Base-by-base conservation (phyloP, 2,113 vertebrate species). In the Psettodes erumei region DNA sequence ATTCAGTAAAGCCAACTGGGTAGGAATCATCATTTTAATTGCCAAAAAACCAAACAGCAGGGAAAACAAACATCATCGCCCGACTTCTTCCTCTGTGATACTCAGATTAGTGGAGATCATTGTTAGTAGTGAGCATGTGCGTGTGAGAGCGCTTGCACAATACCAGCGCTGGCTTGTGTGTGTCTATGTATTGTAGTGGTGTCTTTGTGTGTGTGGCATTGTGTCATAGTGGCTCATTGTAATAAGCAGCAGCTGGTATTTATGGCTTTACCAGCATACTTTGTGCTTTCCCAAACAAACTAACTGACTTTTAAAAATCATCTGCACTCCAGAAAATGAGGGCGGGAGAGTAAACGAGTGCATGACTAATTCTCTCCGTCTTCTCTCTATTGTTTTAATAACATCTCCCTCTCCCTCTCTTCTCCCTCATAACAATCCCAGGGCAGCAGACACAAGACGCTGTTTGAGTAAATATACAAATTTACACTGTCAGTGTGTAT, bases 211-310 rank as follows among this genome's bases (percentile, higher is more conserved):
- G 62, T 67, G 78, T 75, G 70, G 61, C 32, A 56, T 51, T 58
- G 40, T 80, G 71, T 58, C 72, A 78, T 71, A 82, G 83, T 68
- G 83, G 68, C 60, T 77, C 51, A 69, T 50, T 75, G 70, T 90
- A 90, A 91, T 89, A 88, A 72, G 61, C 67, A 85, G 72, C 90
- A 90, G 79, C 87, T 89, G 90, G 56, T 63, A 80, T 85, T 82
- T 75, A 68, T 69, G 81, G 81, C 67, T 55, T 76, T 69, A 75
- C 70, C 48, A 67, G 73, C 76, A 77, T 45, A 67, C 69, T 73
- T 54, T 85, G 87, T 87, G 75, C 79, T 77, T 81, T 77, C 77
- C 76, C 81, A 83, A 86, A 90, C 75, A 82, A 76, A 82, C 74
- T 76, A 65, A 89, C 67, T 71, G 82, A 85, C 79, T 89, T 86